Conservation (phyloP, 1,140 invertebrate genomes). For the Drosophila nebulosa region DNA sequence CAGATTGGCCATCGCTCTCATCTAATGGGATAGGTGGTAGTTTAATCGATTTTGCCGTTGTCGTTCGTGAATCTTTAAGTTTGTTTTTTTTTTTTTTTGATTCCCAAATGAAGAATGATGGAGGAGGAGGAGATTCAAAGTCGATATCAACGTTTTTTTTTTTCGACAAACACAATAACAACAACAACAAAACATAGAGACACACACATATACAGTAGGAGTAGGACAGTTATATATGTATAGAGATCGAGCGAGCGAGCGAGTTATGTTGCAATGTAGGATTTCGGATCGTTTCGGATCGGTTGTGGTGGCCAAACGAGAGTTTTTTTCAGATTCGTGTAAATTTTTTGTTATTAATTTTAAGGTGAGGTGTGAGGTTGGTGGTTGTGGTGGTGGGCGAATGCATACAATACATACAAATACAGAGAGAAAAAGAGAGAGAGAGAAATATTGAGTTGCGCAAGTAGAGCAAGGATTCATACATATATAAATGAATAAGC, state of each 20-base stretch:
- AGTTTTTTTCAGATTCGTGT: constrained; percentile 37
- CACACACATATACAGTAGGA: constrained; percentile 6
- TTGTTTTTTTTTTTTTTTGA: constrained; percentile 20
- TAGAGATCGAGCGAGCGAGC: neutral
- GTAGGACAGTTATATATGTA: neutral
- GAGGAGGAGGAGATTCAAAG: constrained; percentile 2
- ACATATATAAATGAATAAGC: constrained; percentile 5
- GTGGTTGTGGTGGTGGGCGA: constrained; percentile 17
- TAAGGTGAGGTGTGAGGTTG: constrained; percentile 5
- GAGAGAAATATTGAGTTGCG: neutral
- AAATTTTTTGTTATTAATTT: constrained; percentile 17
- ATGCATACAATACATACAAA: constrained; percentile 13
- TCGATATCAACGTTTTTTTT: constrained; percentile 42
- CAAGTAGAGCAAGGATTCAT: neutral
- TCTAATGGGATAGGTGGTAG: constrained; percentile 80
- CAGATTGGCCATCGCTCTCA: constrained; percentile 57
- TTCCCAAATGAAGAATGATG: constrained; percentile 67
- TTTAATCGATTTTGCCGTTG: constrained; percentile 80
- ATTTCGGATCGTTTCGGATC: constrained; percentile 5
- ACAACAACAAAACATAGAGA: constrained; percentile 29
- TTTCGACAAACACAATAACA: constrained; percentile 59
- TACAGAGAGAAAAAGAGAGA: neutral
- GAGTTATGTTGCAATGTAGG: constrained; percentile 32
- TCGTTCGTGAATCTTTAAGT: constrained; percentile 66
- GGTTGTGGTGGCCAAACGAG: constrained; percentile 41